A percentile compares a stretch with the other conserved stretches of the same genome.
Evolutionary conservation across 2,888 invertebrate genomes (phyloP).

Genomic region (Lasioglossum malachurum): DNA sequence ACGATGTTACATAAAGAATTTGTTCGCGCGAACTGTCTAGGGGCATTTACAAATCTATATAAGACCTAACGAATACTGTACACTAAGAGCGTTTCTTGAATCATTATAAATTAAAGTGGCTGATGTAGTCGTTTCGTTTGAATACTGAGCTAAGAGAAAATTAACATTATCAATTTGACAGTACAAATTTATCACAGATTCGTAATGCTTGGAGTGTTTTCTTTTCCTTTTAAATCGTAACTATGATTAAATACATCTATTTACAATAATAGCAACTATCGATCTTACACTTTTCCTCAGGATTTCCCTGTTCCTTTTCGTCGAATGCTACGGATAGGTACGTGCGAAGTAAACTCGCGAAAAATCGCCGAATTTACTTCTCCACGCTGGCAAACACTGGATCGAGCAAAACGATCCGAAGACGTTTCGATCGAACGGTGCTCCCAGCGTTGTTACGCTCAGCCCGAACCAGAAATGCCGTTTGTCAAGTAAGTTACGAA

Average conservation of each 20-base stretch:
- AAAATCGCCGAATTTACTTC: neutral
- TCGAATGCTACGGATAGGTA: neutral
- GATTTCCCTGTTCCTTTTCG: neutral
- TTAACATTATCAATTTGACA: slow-evolving; percentile 77
- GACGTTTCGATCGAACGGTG: neutral
- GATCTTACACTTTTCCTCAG: slow-evolving; percentile 14
- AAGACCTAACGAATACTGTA: slow-evolving; percentile 67
- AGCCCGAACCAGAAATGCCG: slow-evolving; percentile 26
- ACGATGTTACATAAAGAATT: slow-evolving; percentile 44
- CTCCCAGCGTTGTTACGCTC: slow-evolving; percentile 10
- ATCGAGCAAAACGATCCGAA: neutral
- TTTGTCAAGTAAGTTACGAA: slow-evolving; percentile 32
- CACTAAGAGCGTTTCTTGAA: slow-evolving; percentile 36
- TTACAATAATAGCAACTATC: slow-evolving; percentile 60
- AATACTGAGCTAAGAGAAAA: slow-evolving; percentile 72
- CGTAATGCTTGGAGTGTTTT: slow-evolving; percentile 70
- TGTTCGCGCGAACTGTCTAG: slow-evolving; percentile 44
- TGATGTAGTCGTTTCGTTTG: slow-evolving; percentile 50
- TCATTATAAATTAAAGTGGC: slow-evolving; percentile 63
- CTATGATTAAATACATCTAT: slow-evolving; percentile 74
- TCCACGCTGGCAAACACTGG: neutral
- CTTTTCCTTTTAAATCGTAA: slow-evolving; percentile 39
- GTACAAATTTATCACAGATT: slow-evolving; percentile 82
- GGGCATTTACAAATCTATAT: slow-evolving; percentile 63
- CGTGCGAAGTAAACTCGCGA: neutral